Evolutionary conservation across 2,888 invertebrate species (phyloP).

Genomic region (Tanytarsus gracilentus): DNA sequence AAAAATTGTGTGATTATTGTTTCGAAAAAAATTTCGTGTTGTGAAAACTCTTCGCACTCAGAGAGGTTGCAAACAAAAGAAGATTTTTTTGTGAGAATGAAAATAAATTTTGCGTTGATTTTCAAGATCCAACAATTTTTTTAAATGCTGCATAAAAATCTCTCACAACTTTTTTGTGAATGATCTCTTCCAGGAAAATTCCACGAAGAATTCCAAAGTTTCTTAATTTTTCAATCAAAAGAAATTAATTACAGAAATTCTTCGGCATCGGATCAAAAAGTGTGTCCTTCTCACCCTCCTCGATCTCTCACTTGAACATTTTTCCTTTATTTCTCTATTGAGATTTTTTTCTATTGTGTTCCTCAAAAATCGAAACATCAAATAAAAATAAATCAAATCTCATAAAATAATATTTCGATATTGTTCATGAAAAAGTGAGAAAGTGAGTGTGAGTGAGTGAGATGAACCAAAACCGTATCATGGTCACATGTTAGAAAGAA

Average conservation of each 20-base stretch:
- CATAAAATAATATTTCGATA: constrained; percentile 5
- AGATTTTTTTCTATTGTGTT: background rate
- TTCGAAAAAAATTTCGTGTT: too few relatives aligned
- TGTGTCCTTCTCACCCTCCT: constrained; percentile 10
- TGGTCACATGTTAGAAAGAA: constrained; percentile 2
- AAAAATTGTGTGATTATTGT: constrained; percentile 18
- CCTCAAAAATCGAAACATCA: background rate
- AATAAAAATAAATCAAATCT: constrained; percentile 11
- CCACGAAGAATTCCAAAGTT: too few relatives aligned
- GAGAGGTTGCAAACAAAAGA: background rate
- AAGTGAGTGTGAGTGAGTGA: background rate
- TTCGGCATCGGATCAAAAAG: constrained; percentile 1
- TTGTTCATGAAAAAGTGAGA: background rate
- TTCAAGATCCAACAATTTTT: background rate
- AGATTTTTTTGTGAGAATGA: background rate
- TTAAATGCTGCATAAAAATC: background rate
- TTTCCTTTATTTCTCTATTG: background rate
- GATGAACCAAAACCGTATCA: background rate
- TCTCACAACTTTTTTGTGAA: background rate
- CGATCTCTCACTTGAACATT: background rate
- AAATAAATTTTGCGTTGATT: background rate
- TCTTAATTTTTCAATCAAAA: background rate
- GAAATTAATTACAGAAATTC: background rate
- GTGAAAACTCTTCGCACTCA: background rate
- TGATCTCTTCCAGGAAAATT: too few relatives aligned